These are phyloP conservation scores for Conus canariensis DNA, from an alignment of 2,888 invertebrate genomes.

Conservation along the genomic window DNA sequence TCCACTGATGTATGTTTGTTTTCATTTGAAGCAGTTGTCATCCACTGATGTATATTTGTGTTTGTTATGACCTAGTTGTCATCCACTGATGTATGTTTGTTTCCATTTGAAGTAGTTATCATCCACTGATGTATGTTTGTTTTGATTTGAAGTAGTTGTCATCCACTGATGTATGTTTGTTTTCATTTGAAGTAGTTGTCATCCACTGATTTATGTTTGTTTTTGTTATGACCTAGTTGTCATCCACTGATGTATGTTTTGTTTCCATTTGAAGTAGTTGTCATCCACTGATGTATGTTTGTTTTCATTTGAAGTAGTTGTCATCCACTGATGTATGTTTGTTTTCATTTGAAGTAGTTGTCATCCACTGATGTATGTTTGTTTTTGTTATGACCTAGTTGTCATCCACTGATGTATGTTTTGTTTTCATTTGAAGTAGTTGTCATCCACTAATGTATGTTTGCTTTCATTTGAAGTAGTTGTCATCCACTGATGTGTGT, in stretches of 20 bases:
- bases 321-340: background rate
- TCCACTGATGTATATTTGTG: background rate
- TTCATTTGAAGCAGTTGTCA: background rate
- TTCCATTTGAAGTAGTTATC: background rate
- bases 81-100: background rate
- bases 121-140: background rate
- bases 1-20: background rate
- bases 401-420: background rate
- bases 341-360: background rate
- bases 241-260: background rate
- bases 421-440: too few species aligned
- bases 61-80: background rate
- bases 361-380: background rate
- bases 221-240: background rate
- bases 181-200: background rate
- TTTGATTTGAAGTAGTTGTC: background rate
- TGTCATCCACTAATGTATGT: too few species aligned
- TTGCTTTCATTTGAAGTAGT: too few species aligned
- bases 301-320: background rate
- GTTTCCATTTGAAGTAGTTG: background rate
- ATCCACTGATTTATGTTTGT: background rate
- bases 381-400: background rate
- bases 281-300: background rate
- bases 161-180: background rate
- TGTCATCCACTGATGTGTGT: too few species aligned